Evolutionary conservation across 2,797 vertebrate species (phyloP), one percentile per base, ranked within the genome.

Genomic region (Nyctalus aviator): DNA sequence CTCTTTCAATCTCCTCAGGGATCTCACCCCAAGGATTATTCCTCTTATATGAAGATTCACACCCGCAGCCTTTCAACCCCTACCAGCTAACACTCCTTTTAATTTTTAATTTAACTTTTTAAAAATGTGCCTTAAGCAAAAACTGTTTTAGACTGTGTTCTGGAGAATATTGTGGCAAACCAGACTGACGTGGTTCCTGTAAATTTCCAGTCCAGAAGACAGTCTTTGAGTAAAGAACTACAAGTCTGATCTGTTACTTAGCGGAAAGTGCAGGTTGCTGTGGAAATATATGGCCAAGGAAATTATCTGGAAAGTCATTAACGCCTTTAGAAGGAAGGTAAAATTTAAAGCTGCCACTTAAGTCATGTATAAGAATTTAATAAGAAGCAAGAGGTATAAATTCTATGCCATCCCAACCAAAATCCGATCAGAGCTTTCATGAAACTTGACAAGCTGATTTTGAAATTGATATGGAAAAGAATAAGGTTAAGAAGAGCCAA

Each of bases 341-440:
- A 94, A 92, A 88, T 55, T 53, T 83, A 72, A 78, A 78, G 84
- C 35, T 71, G 21, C 14, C 32, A 76, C 50, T 37, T 77, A 72
- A 62, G 30, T 35, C 44, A 53, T 17, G 12, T 71, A 46, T 84
- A 76, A 77, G 20, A 94, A 20, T 72, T 72, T 35, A 69, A 69
- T 78, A 59, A 71, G 82, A 84, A 68, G 71, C 27, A 55, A 79
- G 41, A 21, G 13, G 14, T 55, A 46, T 85, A 64, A 64, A 57
- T 48, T 55, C 27, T 73, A 41, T 44, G 17, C 15, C 64, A 68
- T 41, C 21, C 20, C 35, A 64, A 64, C 21, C 27, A 86, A 78
- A 92, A 50, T 64, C 27, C 17, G 57, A 83, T 41, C 35, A 72
- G n/a, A 59, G 44, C 27, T 23, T 53, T 62, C 27, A 27, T 81